phyloP scores from a whole-genome alignment of 2,888 invertebrate species.

The Eristalis intricaria region DNA sequence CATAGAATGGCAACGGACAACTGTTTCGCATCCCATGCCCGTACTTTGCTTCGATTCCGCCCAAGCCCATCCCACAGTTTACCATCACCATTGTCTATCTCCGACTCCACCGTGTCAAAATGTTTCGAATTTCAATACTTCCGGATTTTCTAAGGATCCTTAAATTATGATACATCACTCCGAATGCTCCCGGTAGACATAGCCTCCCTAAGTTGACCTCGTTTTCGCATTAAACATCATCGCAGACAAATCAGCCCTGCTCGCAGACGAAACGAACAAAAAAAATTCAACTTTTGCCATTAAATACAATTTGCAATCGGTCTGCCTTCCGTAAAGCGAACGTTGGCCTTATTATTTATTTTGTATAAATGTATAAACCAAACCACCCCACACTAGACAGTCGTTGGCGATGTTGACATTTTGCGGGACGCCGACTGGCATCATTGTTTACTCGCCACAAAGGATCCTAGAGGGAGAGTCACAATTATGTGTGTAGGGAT shows the following conservation, averaged over 20 bases:
- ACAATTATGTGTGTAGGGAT: slow-evolving; percentile 30
- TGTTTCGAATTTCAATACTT: background rate
- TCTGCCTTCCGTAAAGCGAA: slow-evolving; percentile 13
- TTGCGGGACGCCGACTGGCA: slow-evolving; percentile 24
- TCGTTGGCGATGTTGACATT: slow-evolving; percentile 32
- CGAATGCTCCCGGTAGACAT: background rate
- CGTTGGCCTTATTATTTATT: slow-evolving; percentile 2
- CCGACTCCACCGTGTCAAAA: background rate
- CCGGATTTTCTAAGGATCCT: background rate
- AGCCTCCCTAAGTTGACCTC: background rate
- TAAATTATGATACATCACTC: background rate
- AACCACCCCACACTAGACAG: background rate
- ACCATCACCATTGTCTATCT: too few relatives aligned
- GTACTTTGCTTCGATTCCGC: too few relatives aligned
- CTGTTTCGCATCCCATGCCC: too few relatives aligned
- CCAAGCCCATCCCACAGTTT: too few relatives aligned
- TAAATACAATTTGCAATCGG: slow-evolving; percentile 31
- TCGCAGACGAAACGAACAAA: background rate
- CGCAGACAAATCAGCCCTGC: background rate
- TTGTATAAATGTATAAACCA: background rate
- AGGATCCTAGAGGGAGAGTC: slow-evolving; percentile 17
- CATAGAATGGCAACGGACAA: too few relatives aligned
- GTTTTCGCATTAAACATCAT: background rate
- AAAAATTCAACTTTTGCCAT: background rate
- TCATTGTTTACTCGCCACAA: slow-evolving; percentile 21